Base-by-base conservation (phyloP, 2,888 invertebrate species). In the Smittia aterrima region DNA sequence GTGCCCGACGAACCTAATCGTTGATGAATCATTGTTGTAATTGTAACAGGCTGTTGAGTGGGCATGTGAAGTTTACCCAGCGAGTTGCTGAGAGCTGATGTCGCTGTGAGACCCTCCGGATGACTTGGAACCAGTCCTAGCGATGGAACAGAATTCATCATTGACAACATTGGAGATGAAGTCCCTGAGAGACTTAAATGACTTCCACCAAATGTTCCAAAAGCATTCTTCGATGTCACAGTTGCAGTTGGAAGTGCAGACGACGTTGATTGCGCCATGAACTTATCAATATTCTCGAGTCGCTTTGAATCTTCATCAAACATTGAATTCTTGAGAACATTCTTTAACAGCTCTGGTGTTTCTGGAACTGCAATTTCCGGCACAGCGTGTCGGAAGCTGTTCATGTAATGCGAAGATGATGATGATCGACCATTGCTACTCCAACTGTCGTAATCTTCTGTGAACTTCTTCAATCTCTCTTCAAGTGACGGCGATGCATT, bases 271-370 rank as follows among this genome's bases (percentile, higher is more conserved):
- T 18, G 86, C 76, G 86, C 89, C 84, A 95, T 88, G 84, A 94
- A 89, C 84, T 93, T 89, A 82, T 95, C 90, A 75, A 92, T 90
- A 79, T 93, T 93, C 82, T 96, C 96, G 75, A 98, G 85, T 40
- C 98, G 87, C 83, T 96, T 95, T 53, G 92, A 89, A 82, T 98
- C 98, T 82, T 97, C 97, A 81, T 98, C 98, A 83, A 98, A 97
- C 73, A 98, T 94, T 71, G 95, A 96, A 76, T 92, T 90, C 82
- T 95, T 94, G 79, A 97, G 86, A 78, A 98, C 88, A 24, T 95
- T 93, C 79, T 94, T 93, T 47, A 96, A 93, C 79, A 97, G 96
- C 79, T 96, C 96, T 24, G 96, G 96, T 0, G 96, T 96, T 81
- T 92, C 90, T 79, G 89, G 88, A 76, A 92, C 87, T 80, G 93